A percentile compares a stretch with the other conserved stretches of the same genome.
Evolutionary conservation across 2,888 invertebrate species (phyloP).

Genomic region (Teinopalpus imperialis): DNA sequence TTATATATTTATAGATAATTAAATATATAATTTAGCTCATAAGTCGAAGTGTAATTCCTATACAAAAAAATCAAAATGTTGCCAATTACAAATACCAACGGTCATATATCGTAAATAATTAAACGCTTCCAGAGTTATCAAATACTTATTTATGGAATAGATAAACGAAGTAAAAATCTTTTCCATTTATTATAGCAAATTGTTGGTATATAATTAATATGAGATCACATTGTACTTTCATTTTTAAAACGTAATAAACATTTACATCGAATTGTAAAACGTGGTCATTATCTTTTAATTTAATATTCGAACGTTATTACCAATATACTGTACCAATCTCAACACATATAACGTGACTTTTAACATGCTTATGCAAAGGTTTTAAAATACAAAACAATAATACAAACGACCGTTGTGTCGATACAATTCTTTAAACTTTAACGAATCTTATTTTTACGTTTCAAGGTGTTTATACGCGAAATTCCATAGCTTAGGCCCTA

Average conservation of each 20-base stretch:
- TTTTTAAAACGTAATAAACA: constrained; percentile 5
- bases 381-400: constrained; percentile 7
- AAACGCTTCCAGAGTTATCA: too few relatives aligned
- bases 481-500: not conserved
- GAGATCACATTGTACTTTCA: constrained; percentile 22
- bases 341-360: not conserved
- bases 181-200: not conserved
- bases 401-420: constrained; percentile 3
- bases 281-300: not conserved
- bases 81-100: too few relatives aligned
- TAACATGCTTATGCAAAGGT: constrained; percentile 3
- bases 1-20: too few relatives aligned
- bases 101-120: too few relatives aligned
- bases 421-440: constrained; percentile 20
- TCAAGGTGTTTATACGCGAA: not conserved
- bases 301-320: constrained; percentile 17
- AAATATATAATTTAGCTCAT: too few relatives aligned
- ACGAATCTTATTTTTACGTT: constrained; percentile 7
- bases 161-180: not conserved
- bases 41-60: too few relatives aligned
- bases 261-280: not conserved
- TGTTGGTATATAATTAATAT: constrained; percentile 1
- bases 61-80: too few relatives aligned
- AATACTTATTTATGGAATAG: too few relatives aligned
- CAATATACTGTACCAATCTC: constrained; percentile 5